Evolutionary conservation across 2,888 invertebrate species (phyloP).

Genomic region (Drosophila borborema): DNA sequence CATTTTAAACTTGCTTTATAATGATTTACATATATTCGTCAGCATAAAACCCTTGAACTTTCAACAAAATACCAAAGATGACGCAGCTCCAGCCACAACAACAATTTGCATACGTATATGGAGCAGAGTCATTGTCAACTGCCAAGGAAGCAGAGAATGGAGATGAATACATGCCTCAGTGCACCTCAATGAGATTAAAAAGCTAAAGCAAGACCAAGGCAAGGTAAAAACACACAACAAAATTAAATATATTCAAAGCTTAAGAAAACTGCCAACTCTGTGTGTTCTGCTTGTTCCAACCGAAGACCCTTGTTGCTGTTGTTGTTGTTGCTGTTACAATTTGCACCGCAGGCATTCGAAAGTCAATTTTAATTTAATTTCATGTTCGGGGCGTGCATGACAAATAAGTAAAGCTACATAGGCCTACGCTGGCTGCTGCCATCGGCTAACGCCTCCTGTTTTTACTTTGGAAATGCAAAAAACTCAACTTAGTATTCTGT

Average conservation of each 20-base stretch:
- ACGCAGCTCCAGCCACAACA: slow-evolving; percentile 24
- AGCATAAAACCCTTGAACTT: slow-evolving; percentile 43
- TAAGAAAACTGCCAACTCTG: slow-evolving; percentile 20
- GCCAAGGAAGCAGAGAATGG: background rate
- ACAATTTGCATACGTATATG: slow-evolving; percentile 51
- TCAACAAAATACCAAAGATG: slow-evolving; percentile 25
- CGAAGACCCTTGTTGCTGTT: slow-evolving; percentile 33
- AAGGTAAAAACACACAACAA: slow-evolving; percentile 27
- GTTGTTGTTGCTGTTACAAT: slow-evolving; percentile 35
- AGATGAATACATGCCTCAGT: slow-evolving; percentile 29
- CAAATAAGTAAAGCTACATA: slow-evolving; percentile 47
- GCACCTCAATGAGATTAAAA: slow-evolving; percentile 51
- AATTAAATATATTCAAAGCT: slow-evolving; percentile 37
- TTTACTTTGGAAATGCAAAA: slow-evolving; percentile 36
- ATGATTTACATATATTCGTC: slow-evolving; percentile 61
- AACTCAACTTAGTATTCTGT: slow-evolving; percentile 16
- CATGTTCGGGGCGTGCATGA: slow-evolving; percentile 48
- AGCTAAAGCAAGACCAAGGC: slow-evolving; percentile 49
- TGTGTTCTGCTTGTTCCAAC: background rate
- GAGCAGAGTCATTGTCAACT: slow-evolving; percentile 31
- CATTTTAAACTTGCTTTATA: slow-evolving; percentile 7
- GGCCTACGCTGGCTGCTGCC: slow-evolving; percentile 8
- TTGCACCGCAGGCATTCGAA: slow-evolving; percentile 56
- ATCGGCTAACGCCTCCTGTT: slow-evolving; percentile 17
- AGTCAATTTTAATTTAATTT: slow-evolving; percentile 70